A percentile compares a stretch with the other conserved stretches of the same genome.
Evolutionary conservation across 53 echinoderm and acorn worm species (phyloP).

Genomic region (Hippasteria phrygiana): DNA sequence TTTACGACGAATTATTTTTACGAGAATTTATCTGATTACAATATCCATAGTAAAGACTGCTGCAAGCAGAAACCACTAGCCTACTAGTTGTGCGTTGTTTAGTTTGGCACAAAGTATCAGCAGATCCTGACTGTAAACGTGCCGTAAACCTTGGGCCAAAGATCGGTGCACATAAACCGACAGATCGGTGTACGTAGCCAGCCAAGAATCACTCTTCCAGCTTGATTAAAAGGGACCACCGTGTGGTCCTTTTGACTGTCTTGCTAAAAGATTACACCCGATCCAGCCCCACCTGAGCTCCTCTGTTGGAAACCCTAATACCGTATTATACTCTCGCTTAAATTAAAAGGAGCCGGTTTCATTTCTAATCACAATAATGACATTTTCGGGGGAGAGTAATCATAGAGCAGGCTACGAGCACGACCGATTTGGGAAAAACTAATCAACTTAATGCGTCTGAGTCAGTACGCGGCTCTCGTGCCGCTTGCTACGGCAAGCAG

Average conservation of each 20-base stretch:
- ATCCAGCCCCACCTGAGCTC: conserved; percentile 72
- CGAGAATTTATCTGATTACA: too few species aligned
- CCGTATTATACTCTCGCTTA: conserved; percentile 73
- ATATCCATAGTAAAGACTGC: too few species aligned
- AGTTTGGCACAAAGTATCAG: background rate
- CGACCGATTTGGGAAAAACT: conserved; percentile 74
- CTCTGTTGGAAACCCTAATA: conserved; percentile 62
- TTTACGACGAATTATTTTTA: too few species aligned
- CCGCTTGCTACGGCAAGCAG: conserved; percentile 19
- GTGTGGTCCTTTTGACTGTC: conserved; percentile 44
- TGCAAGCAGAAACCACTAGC: too few species aligned
- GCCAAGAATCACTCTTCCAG: conserved; percentile 23
- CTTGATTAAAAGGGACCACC: conserved; percentile 61
- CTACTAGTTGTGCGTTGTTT: background rate
- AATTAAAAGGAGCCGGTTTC: conserved; percentile 78
- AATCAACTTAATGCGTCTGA: conserved; percentile 81
- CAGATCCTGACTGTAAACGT: conserved; percentile 31
- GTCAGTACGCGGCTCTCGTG: conserved; percentile 53
- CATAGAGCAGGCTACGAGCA: conserved; percentile 63
- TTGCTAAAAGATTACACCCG: conserved; percentile 77
- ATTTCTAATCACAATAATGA: conserved; percentile 79
- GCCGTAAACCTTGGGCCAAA: conserved; percentile 23
- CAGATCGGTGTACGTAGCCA: conserved; percentile 20
- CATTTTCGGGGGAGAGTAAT: conserved; percentile 74
- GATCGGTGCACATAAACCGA: conserved; percentile 18